Evolutionary conservation across 2,113 vertebrate genomes (phyloP), one percentile per base, ranked within the genome.

Genomic region (Engraulis encrasicolus): DNA sequence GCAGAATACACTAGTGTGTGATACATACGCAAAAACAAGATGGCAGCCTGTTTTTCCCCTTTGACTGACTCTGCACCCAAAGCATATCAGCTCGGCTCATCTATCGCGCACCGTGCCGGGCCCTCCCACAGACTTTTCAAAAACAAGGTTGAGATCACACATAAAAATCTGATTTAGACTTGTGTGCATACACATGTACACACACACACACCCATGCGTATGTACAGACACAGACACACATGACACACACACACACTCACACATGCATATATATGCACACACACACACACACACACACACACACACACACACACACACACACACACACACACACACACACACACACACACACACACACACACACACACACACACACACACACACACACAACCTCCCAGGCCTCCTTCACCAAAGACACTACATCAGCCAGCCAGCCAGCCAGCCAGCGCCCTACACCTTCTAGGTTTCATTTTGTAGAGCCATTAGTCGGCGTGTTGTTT

Each of bases 401-500:
- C 66, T 34, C 66, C 66, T 15, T 34, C 66, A 31, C 66, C 66
- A 36, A 27, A 58, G n/a, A 78, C 84, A 37, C 61, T 58, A 78
- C 58, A 45, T 31, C 79, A 61, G 37, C 79, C n/a, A n/a, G n/a
- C n/a, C n/a, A n/a, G n/a, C n/a, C 79, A 61, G 37, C 79, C n/a
- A n/a, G n/a, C n/a, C 83, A 7, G 61, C 31, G 50, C 78, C 58
- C 38, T 85, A 71, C 81, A 80, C 80, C 84, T 82, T 66, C 50
- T 37, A 52, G 61, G 74, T 78, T 81, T 66, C 78, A 52, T 80
- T 83, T 82, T 86, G 85, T 81, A 78, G 48, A 54, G 61, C 80
- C 85, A 83, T 85, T 85, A 80, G 83, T 74, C 17, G 52, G n/a
- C 38, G 18, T 77, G 81, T 85, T 81, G 84, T 81, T 85, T 81